Evolutionary conservation across 2,888 invertebrate genomes (phyloP).

Genomic region (Pristionchus fissidentatus): DNA sequence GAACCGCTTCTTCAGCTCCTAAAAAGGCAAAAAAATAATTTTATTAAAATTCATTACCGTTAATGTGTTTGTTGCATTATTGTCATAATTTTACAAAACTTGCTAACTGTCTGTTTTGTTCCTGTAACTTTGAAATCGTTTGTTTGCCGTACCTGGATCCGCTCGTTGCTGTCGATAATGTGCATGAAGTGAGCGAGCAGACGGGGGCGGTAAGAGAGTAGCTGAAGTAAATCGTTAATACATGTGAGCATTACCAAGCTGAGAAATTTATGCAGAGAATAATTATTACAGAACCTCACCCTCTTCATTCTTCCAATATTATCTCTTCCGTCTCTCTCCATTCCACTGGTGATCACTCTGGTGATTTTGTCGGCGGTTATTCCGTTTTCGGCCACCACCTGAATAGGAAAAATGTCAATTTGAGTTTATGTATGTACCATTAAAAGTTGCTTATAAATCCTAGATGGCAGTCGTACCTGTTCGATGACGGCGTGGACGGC

Average conservation of each 20-base stretch:
- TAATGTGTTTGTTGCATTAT: too few relatives aligned
- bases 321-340: slow-evolving; percentile 28
- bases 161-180: slow-evolving; percentile 48
- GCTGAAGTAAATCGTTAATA: not conserved
- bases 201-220: slow-evolving; percentile 2
- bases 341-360: slow-evolving; percentile 56
- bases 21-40: slow-evolving; percentile 15
- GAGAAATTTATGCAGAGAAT: not conserved
- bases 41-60: slow-evolving; percentile 45
- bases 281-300: slow-evolving; percentile 15
- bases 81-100: too few relatives aligned
- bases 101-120: slow-evolving; percentile 49
- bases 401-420: not conserved
- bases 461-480: not conserved
- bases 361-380: slow-evolving; percentile 58
- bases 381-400: slow-evolving; percentile 59
- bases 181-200: not conserved
- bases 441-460: too few relatives aligned
- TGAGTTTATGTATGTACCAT: too few relatives aligned
- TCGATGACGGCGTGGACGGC: not conserved
- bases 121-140: slow-evolving; percentile 53
- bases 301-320: slow-evolving; percentile 42
- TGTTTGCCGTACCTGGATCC: slow-evolving; percentile 50
- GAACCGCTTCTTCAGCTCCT: slow-evolving; percentile 52
- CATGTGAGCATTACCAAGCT: too few relatives aligned